Evolutionary conservation across 2,888 invertebrate genomes (phyloP).

Genomic region (Drosophila nigritarsus): DNA sequence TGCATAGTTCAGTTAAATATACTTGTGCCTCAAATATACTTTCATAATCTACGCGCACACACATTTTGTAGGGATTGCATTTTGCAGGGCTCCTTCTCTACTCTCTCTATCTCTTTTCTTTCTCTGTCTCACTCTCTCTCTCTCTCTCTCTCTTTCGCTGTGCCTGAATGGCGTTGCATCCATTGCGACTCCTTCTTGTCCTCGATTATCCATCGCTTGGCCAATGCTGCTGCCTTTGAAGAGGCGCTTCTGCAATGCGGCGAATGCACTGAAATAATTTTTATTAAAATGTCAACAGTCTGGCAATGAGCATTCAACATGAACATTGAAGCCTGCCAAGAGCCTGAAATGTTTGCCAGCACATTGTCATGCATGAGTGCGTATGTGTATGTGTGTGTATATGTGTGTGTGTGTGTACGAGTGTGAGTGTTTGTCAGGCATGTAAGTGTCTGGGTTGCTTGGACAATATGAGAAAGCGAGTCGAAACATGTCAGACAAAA

Average conservation of each 20-base stretch:
- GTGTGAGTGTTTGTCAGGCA: constrained; percentile 12
- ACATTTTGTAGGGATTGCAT: constrained; percentile 31
- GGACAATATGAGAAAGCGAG: constrained; percentile 18
- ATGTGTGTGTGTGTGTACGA: constrained; percentile 1
- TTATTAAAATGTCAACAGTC: constrained; percentile 80
- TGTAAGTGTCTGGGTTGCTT: constrained; percentile 18
- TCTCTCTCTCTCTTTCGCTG: background rate
- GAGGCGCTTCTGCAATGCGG: constrained; percentile 71
- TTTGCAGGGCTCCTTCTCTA: constrained; percentile 8
- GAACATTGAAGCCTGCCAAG: constrained; percentile 71
- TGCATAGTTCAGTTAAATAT: constrained; percentile 23
- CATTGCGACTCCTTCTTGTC: background rate
- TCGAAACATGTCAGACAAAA: constrained; percentile 44
- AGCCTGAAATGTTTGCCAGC: constrained; percentile 70
- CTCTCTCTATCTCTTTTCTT: background rate
- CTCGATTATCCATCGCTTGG: constrained; percentile 6
- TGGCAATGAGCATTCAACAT: constrained; percentile 72
- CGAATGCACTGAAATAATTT: constrained; percentile 74
- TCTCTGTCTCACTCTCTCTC: background rate
- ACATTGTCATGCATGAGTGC: constrained; percentile 41
- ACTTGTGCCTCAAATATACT: constrained; percentile 26
- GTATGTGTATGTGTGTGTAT: background rate
- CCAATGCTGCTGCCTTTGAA: constrained; percentile 32
- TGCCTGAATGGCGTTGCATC: constrained; percentile 32
- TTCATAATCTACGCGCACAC: constrained; percentile 22